phyloP scores from a whole-genome alignment of 2,888 invertebrate genomes.

The Cheilosia vernalis region DNA sequence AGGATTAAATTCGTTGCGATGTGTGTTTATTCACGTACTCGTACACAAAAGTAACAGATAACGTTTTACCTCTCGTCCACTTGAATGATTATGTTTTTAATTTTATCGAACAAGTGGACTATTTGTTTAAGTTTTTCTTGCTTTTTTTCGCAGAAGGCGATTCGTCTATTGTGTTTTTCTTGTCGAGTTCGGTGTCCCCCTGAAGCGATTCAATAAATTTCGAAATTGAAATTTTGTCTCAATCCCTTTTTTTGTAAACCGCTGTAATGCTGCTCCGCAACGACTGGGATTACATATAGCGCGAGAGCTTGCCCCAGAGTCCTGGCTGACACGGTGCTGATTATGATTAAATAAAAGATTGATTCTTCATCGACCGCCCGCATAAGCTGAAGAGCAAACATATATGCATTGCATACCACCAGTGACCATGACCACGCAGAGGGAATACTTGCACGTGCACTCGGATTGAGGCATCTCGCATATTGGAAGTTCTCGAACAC shows the following conservation, averaged over 20 bases:
- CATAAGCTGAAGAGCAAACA: not conserved
- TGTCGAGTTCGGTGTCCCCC: not conserved
- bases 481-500: slow-evolving; percentile 10
- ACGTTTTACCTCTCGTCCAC: slow-evolving; percentile 12
- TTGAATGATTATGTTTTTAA: slow-evolving; percentile 43
- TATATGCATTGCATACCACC: not conserved
- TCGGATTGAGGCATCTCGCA: slow-evolving; percentile 5
- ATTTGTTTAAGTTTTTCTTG: slow-evolving; percentile 5
- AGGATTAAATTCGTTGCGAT: slow-evolving; percentile 20
- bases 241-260: not conserved
- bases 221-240: slow-evolving; percentile 19
- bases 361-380: slow-evolving; percentile 7
- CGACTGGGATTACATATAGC: slow-evolving; percentile 4
- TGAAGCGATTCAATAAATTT: slow-evolving; percentile 22
- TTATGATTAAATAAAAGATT: slow-evolving; percentile 29
- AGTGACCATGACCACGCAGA: not conserved
- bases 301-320: not conserved
- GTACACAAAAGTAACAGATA: not conserved
- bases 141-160: not conserved
- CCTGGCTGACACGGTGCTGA: slow-evolving; percentile 4
- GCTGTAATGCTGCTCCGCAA: not conserved
- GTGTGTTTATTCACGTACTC: not conserved
- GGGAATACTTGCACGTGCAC: slow-evolving; percentile 15
- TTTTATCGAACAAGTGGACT: slow-evolving; percentile 5
- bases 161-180: slow-evolving; percentile 3